A percentile compares a stretch with the other conserved stretches of the same genome.
Evolutionary conservation across 1,140 invertebrate genomes (phyloP).

Genomic region (Brevipalpus yothersi): DNA sequence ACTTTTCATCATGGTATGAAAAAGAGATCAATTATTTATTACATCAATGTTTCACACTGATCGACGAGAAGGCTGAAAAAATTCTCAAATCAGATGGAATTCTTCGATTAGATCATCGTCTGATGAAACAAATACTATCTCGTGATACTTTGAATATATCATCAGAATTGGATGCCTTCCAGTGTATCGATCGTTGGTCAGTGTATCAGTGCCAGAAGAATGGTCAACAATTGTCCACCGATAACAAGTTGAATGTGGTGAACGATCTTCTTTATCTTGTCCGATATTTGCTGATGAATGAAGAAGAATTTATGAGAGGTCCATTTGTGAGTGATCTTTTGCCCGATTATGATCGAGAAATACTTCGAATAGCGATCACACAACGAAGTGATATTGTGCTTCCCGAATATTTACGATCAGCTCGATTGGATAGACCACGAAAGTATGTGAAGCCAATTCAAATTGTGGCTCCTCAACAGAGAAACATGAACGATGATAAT

Average conservation of each 20-base stretch:
- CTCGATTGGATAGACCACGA: neutral
- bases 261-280: conserved; percentile 34
- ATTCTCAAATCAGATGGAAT: neutral
- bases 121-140: conserved; percentile 30
- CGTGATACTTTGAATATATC: conserved; percentile 22
- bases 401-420: neutral
- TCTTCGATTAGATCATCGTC: conserved; percentile 17
- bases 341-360: conserved; percentile 16
- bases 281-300: conserved; percentile 34
- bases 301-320: conserved; percentile 29
- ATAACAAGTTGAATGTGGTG: conserved; percentile 32
- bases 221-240: conserved; percentile 30
- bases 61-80: conserved; percentile 32
- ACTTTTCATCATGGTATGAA: too few species aligned
- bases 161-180: conserved; percentile 13
- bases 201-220: conserved; percentile 34
- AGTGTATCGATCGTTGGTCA: conserved; percentile 29
- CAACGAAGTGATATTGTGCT: neutral
- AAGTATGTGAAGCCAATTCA: neutral
- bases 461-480: neutral
- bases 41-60: conserved; percentile 29
- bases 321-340: conserved; percentile 21
- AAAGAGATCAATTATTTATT: too few species aligned
- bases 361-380: neutral
- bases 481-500: neutral